Base-by-base conservation (phyloP, 2,888 invertebrate species). In the Noctua janthe region DNA sequence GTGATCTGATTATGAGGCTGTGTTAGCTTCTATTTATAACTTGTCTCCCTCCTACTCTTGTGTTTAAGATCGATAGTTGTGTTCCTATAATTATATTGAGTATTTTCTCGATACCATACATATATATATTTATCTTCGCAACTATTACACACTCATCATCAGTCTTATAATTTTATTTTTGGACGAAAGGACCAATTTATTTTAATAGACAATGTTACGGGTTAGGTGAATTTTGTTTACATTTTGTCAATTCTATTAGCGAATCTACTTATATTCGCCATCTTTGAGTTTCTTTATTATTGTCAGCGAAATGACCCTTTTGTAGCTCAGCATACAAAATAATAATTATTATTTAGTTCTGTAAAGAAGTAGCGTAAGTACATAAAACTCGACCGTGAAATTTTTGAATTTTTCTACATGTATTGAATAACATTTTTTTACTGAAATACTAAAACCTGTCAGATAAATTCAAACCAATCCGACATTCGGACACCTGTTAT, bases 61-160 rank as follows among this genome's bases (percentile, higher is more conserved):
- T 54, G 62, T 51, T 54, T 51, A 7, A 23, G 15, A 51, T 47
- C 35, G 11, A 67, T 78, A 64, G 29, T 76, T 66, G 17, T 3
- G 13, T 11, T 43, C 23, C 51, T 43, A 43, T 54, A 8, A 43
- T 17, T 39, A 51, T 51, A 29, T 49, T 17, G 49, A 49, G 15
- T 78, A 15, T 13, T 76, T 23, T 76, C 23, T 76, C 35, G 23
- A 15, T 72, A 20, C 35, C 20, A 20, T 35, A 47, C 17, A 72
- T 20, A 11, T 49, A 47, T 39, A 39, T 39, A 39, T 39, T 39
- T 15, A 13, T 54, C 17, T 13, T 39, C n/a, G 39, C 1, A 67
- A n/a, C 69, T 43, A 71, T 71, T 29, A 20, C n/a, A 29, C 2
- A 29, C 29, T 62, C 29, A 15, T 11, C n/a, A n/a, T n/a, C n/a